Conservation (phyloP, 1,140 invertebrate genomes). For the Drosophila tani region DNA sequence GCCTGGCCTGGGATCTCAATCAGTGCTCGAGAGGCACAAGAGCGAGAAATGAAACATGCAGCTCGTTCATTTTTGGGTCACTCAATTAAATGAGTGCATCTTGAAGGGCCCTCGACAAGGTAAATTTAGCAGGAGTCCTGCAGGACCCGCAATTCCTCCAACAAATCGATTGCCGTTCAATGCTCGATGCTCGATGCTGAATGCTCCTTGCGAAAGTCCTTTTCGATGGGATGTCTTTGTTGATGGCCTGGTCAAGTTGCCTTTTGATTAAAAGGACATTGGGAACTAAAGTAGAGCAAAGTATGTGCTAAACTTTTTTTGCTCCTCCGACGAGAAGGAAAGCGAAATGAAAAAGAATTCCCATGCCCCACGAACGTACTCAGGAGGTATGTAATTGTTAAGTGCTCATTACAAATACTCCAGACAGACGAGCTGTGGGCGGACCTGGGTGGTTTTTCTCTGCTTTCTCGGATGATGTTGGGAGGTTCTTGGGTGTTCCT, state of each 20-base stretch:
- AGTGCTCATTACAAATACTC: constrained; percentile 80
- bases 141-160: constrained; percentile 1
- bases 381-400: constrained; percentile 76
- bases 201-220: constrained; percentile 25
- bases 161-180: constrained; percentile 37
- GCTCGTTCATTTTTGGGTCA: constrained; percentile 63
- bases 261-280: constrained; percentile 74
- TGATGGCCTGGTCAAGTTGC: constrained; percentile 56
- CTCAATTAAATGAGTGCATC: constrained; percentile 69
- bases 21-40: constrained; percentile 55
- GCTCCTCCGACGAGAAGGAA: constrained; percentile 5
- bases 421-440: constrained; percentile 31
- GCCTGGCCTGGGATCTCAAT: constrained; percentile 46
- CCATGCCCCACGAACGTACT: constrained; percentile 11
- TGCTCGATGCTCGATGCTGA: constrained; percentile 11
- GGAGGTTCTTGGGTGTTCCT: neutral
- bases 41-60: constrained; percentile 57
- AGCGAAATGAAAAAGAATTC: constrained; percentile 18
- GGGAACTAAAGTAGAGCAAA: constrained; percentile 55
- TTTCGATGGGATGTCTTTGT: constrained; percentile 49
- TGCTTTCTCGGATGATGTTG: neutral
- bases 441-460: neutral
- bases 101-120: constrained; percentile 48
- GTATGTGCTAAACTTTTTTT: constrained; percentile 62
- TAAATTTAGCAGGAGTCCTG: constrained; percentile 27